Evolutionary conservation across 2,797 vertebrate genomes (phyloP).

Genomic region (Sorex maritimensis): DNA sequence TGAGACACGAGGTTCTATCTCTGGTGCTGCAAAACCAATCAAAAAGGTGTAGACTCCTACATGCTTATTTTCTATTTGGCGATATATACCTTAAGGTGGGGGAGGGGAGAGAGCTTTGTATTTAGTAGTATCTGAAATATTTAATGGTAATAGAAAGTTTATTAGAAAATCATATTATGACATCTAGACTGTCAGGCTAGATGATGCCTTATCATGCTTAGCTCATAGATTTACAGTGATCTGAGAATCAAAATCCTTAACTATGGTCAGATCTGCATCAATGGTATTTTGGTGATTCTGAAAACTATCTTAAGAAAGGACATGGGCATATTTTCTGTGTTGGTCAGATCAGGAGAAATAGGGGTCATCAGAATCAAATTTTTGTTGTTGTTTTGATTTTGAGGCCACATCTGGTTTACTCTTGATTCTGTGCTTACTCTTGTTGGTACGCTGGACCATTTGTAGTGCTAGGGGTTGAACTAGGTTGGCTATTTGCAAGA

Average conservation of each 20-base stretch:
- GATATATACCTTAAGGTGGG: not conserved
- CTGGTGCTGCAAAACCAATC: too few species aligned
- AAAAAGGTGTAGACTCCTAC: not conserved
- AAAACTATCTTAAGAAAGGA: conserved; percentile 6
- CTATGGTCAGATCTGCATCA: not conserved
- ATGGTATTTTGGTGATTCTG: conserved; percentile 28
- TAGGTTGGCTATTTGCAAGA: too few species aligned
- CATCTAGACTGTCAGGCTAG: not conserved
- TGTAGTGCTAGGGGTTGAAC: too few species aligned
- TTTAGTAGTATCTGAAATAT: conserved; percentile 27
- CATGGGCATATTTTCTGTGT: not conserved
- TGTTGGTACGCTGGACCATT: too few species aligned
- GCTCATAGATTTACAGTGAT: not conserved
- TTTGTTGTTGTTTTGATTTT: too few species aligned
- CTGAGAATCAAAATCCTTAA: not conserved
- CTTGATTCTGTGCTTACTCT: too few species aligned
- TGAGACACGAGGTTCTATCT: too few species aligned
- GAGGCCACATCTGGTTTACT: too few species aligned
- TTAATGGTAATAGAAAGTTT: conserved; percentile 49
- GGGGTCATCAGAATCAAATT: not conserved
- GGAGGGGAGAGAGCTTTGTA: not conserved
- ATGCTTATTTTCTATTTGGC: conserved; percentile 21
- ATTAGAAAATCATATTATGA: not conserved
- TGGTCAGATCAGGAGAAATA: not conserved
- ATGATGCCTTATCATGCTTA: not conserved